Percentiles rank a stretch among this genome's conserved stretches.
phyloP scores from a whole-genome alignment of 2,797 vertebrate genomes.

The Sternarchorhynchus goeldii region DNA sequence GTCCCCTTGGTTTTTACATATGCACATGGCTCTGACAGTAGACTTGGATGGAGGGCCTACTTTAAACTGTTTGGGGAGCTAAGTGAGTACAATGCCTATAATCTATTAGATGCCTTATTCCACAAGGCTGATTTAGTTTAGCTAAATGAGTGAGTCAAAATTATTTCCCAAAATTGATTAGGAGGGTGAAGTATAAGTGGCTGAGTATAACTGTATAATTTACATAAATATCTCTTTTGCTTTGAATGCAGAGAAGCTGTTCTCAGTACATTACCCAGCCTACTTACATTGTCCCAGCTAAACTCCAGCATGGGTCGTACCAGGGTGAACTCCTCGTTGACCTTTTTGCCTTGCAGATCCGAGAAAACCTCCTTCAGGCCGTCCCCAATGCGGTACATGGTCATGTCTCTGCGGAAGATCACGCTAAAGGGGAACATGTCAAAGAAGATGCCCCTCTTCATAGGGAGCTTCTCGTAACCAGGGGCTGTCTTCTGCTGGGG shows the following conservation, averaged over 20 bases:
- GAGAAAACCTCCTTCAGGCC: conserved; percentile 80
- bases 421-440: conserved; percentile 81
- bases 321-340: conserved; percentile 78
- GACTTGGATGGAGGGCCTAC: not conserved
- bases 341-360: conserved; percentile 78
- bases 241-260: not conserved
- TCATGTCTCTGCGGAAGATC: conserved; percentile 79
- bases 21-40: not conserved
- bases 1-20: not conserved
- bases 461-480: conserved; percentile 78
- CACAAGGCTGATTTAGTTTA: not conserved
- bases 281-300: conserved; percentile 79
- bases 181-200: not conserved
- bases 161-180: not conserved
- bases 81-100: not conserved
- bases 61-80: not conserved
- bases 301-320: conserved; percentile 79
- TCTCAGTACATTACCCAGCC: not conserved
- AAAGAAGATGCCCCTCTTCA: conserved; percentile 79
- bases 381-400: conserved; percentile 77
- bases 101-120: not conserved
- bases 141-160: not conserved
- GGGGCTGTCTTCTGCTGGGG: conserved; percentile 78
- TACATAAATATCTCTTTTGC: not conserved
- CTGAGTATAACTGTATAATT: conserved; percentile 13